phyloP scores from a whole-genome alignment of 1,140 invertebrate species.

The Sitophilus oryzae region DNA sequence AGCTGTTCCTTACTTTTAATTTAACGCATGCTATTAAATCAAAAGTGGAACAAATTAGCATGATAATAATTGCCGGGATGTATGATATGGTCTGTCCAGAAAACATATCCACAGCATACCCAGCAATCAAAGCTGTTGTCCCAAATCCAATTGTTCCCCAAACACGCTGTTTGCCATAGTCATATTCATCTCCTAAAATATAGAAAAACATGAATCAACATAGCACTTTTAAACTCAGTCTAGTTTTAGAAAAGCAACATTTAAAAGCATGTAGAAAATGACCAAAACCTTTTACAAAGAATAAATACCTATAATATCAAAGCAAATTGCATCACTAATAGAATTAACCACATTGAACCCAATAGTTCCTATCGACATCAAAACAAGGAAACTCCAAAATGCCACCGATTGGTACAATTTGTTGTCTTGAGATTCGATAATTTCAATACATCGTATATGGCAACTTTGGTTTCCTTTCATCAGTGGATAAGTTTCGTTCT shows the following conservation, averaged over 20 bases:
- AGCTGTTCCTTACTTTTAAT: conserved; percentile 56
- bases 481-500: conserved; percentile 8
- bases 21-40: conserved; percentile 60
- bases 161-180: conserved; percentile 69
- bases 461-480: conserved; percentile 7
- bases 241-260: too few species aligned
- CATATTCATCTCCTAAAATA: conserved; percentile 50
- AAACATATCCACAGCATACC: conserved; percentile 55
- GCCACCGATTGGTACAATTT: conserved; percentile 35
- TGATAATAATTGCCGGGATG: conserved; percentile 62
- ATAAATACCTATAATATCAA: conserved; percentile 66
- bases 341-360: conserved; percentile 71
- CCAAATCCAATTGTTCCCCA: conserved; percentile 76
- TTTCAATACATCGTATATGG: conserved; percentile 17
- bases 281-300: too few species aligned
- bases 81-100: conserved; percentile 56
- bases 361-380: conserved; percentile 66
- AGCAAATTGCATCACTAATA: conserved; percentile 74
- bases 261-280: too few species aligned
- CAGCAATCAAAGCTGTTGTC: conserved; percentile 58
- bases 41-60: conserved; percentile 53
- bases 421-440: conserved; percentile 18
- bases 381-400: conserved; percentile 67
- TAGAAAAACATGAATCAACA: background rate
- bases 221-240: too few species aligned